These are phyloP conservation scores for Falcunculus frontatus DNA, from an alignment of 2,113 vertebrate genomes.

Conservation along the genomic window DNA sequence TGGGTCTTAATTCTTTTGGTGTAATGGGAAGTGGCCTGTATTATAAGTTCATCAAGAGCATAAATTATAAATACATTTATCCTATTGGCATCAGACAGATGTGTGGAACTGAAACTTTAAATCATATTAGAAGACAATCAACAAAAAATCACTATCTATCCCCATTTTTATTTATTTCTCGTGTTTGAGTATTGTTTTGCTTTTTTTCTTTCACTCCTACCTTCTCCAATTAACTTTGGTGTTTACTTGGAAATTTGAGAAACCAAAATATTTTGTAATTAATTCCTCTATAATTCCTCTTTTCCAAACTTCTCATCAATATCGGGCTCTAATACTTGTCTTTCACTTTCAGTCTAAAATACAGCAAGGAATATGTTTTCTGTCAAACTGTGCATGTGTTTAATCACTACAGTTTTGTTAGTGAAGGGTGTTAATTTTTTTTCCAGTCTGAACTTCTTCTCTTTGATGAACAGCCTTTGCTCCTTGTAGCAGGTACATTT, in stretches of 20 bases:
- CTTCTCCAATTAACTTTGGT: not conserved
- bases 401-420: not conserved
- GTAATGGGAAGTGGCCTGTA: not conserved
- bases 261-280: not conserved
- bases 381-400: not conserved
- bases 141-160: not conserved
- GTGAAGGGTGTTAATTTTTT: not conserved
- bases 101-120: not conserved
- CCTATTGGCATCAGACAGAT: not conserved
- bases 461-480: not conserved
- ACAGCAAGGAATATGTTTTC: not conserved
- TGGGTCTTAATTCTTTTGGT: not conserved
- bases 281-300: not conserved
- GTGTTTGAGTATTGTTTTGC: not conserved
- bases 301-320: not conserved
- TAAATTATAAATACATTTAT: not conserved
- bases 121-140: not conserved
- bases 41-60: not conserved
- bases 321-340: not conserved
- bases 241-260: not conserved
- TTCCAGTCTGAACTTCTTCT: not conserved
- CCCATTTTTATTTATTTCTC: not conserved
- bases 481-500: not conserved
- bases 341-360: not conserved
- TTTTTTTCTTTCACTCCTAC: not conserved